These are phyloP conservation scores for Chalcis sispes DNA, from an alignment of 2,888 invertebrate genomes.

Conservation along the genomic window DNA sequence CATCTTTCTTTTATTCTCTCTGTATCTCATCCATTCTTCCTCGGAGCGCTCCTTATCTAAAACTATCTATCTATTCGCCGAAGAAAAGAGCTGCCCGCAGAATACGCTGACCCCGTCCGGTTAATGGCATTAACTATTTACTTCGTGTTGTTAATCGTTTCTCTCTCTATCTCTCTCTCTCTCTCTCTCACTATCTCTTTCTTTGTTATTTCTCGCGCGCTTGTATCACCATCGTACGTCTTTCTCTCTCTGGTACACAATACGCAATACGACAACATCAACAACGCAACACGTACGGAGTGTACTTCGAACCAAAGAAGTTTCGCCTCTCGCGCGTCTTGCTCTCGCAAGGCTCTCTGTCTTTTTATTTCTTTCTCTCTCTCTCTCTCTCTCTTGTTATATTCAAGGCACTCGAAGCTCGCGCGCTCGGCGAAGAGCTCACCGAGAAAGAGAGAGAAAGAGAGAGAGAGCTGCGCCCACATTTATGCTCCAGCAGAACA, in stretches of 20 bases:
- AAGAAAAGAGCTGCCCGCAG: slow-evolving; percentile 33
- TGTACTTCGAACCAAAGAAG: too few species aligned
- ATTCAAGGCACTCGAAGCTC: slow-evolving; percentile 27
- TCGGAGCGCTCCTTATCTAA: slow-evolving; percentile 43
- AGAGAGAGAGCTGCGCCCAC: too few species aligned
- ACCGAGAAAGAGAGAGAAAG: too few species aligned
- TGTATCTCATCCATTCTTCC: slow-evolving; percentile 19
- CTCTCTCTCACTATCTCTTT: slow-evolving; percentile 7
- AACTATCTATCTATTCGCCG: slow-evolving; percentile 42
- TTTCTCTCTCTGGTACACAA: too few species aligned
- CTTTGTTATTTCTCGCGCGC: slow-evolving; percentile 2
- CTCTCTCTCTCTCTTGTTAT: neutral
- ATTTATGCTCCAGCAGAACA: neutral
- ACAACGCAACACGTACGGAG: too few species aligned
- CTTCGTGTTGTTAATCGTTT: slow-evolving; percentile 51
- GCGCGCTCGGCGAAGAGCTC: too few species aligned
- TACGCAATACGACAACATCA: too few species aligned
- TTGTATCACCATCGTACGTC: too few species aligned
- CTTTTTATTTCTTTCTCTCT: neutral
- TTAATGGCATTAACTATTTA: slow-evolving; percentile 47
- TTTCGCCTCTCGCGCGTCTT: too few species aligned
- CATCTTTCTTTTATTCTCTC: too few species aligned
- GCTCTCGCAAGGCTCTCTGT: neutral
- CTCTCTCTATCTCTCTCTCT: neutral
- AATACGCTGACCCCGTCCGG: slow-evolving; percentile 44